Evolutionary conservation across 2,797 vertebrate genomes (phyloP).

Genomic region (Sphenopsis melanotis): DNA sequence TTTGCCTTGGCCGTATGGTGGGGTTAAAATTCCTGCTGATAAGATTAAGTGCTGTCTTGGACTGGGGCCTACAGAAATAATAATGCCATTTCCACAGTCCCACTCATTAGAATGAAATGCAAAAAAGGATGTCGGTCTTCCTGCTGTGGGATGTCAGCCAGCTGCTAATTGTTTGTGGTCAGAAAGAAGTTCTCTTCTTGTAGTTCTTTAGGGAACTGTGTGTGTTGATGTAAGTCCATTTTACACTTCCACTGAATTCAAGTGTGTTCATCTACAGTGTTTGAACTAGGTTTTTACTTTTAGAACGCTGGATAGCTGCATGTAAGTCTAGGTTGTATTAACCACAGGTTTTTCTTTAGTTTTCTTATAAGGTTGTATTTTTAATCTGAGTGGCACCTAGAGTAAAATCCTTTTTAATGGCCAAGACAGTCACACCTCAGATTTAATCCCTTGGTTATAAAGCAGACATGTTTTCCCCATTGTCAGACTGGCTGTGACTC

Average conservation of each 20-base stretch:
- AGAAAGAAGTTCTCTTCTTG: not conserved
- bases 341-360: not conserved
- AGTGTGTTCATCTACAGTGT: not conserved
- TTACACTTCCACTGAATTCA: not conserved
- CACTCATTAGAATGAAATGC: not conserved
- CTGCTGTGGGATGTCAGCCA: not conserved
- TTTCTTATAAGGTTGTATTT: not conserved
- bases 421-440: not conserved
- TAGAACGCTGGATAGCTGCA: not conserved
- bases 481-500: not conserved
- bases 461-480: not conserved
- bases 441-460: not conserved
- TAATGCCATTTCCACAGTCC: not conserved
- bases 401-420: not conserved
- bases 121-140: not conserved
- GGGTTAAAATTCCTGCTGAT: conserved; percentile 36
- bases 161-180: not conserved
- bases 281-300: not conserved
- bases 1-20: not conserved
- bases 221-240: not conserved
- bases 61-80: not conserved
- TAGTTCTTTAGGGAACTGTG: fast-evolving
- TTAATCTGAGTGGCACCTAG: not conserved
- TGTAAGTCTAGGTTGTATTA: not conserved
- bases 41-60: conserved; percentile 42